Conservation (phyloP, 1,140 invertebrate species). For the Aphelenchoides fujianensis region DNA sequence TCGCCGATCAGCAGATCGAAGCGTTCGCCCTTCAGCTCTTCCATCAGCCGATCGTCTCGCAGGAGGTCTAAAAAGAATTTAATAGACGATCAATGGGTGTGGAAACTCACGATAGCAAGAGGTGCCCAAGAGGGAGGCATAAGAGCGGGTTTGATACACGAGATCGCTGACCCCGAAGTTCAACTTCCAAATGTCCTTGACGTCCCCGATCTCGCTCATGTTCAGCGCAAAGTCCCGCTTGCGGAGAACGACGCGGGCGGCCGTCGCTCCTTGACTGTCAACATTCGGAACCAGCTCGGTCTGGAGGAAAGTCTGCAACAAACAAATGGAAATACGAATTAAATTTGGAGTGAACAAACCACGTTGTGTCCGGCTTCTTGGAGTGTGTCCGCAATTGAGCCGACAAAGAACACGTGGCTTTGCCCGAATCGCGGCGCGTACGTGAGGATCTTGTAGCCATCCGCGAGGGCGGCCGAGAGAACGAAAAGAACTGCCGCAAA, state of each 20-base stretch:
- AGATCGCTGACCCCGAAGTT: neutral
- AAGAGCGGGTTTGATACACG: neutral
- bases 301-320: too few relatives aligned
- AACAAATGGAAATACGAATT: too few relatives aligned
- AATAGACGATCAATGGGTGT: neutral
- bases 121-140: neutral
- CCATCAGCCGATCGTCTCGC: neutral
- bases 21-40: neutral
- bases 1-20: slow-evolving; percentile 19
- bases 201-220: neutral
- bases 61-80: neutral
- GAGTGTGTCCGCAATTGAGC: neutral
- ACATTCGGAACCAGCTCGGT: neutral
- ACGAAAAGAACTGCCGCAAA: too few relatives aligned
- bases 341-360: too few relatives aligned
- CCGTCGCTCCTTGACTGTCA: neutral
- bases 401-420: slow-evolving; percentile 10
- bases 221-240: neutral
- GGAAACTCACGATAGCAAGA: slow-evolving; percentile 16
- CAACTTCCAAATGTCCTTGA: neutral
- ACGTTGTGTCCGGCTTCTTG: slow-evolving; percentile 6
- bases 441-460: too few relatives aligned
- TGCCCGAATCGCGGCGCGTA: slow-evolving; percentile 4
- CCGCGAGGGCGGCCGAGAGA: too few relatives aligned
- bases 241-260: neutral